Conservation (phyloP, 2,113 vertebrate genomes). For the Oxyruncus cristatus region DNA sequence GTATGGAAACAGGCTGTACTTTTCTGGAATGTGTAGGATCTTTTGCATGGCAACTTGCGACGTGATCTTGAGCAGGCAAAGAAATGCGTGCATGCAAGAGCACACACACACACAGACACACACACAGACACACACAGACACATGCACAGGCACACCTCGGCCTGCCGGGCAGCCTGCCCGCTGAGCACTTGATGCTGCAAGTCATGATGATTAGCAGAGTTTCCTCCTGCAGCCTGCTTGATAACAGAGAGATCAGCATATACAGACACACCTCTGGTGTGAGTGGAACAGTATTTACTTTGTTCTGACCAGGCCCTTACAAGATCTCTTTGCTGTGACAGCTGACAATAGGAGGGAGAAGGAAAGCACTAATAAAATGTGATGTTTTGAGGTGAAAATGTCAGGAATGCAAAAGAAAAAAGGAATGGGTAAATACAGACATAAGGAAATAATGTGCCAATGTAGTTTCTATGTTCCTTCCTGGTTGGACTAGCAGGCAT, state of each 20-base stretch:
- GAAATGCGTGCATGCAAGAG: not conserved
- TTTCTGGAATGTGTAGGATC: constrained; percentile 5
- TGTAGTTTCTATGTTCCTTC: not conserved
- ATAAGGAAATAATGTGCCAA: not conserved
- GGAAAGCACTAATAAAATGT: not conserved
- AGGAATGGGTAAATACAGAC: not conserved
- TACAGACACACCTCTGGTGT: not conserved
- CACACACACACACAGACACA: too few species aligned
- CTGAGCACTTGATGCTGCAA: constrained; percentile 5
- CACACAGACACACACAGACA: not conserved
- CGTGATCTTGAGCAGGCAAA: not conserved
- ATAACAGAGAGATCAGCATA: not conserved
- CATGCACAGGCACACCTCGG: not conserved
- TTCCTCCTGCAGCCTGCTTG: constrained; percentile 7
- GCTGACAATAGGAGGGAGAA: not conserved
- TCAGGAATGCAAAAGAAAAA: not conserved
- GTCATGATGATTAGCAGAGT: not conserved
- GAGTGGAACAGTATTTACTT: constrained; percentile 6
- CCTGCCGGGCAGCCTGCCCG: not conserved
- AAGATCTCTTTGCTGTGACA: not conserved
- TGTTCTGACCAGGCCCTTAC: not conserved
- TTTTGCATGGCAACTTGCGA: not conserved
- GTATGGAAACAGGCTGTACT: constrained; percentile 7
- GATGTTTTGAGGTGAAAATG: not conserved
- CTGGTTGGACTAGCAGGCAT: not conserved